These are phyloP conservation scores for Sebastes dallii DNA, from an alignment of 2,797 vertebrate genomes.

Conservation along the genomic window DNA sequence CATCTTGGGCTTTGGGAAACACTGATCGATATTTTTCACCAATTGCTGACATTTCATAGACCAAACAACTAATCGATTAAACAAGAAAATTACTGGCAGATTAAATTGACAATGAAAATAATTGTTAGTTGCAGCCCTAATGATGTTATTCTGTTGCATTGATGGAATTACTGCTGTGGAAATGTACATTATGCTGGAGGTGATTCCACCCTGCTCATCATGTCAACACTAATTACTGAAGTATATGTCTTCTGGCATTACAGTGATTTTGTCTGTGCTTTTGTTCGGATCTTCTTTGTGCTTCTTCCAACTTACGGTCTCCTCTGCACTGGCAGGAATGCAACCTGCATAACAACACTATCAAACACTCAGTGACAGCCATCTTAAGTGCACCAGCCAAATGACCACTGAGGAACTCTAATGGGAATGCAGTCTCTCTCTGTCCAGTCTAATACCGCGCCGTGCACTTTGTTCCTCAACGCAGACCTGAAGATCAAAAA, in stretches of 20 bases:
- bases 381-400: slow-evolving; percentile 4
- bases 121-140: no score
- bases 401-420: neutral
- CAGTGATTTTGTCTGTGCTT: neutral
- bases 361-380: slow-evolving; percentile 21
- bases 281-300: neutral
- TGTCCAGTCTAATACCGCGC: neutral
- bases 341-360: slow-evolving; percentile 10
- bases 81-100: no score
- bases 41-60: no score
- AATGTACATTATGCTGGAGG: neutral
- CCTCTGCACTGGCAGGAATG: neutral
- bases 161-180: neutral
- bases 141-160: neutral
- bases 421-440: slow-evolving; percentile 13
- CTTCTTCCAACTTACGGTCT: neutral
- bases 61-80: no score
- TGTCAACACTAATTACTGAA: neutral
- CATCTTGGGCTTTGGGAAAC: no score
- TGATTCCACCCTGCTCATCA: neutral
- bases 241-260: neutral
- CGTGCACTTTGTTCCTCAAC: slow-evolving; percentile 7
- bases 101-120: no score
- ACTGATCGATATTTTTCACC: no score
- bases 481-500: slow-evolving; percentile 32